These are phyloP conservation scores for Elephantulus edwardii DNA, from an alignment of 2,113 vertebrate species.

Conservation along the genomic window DNA sequence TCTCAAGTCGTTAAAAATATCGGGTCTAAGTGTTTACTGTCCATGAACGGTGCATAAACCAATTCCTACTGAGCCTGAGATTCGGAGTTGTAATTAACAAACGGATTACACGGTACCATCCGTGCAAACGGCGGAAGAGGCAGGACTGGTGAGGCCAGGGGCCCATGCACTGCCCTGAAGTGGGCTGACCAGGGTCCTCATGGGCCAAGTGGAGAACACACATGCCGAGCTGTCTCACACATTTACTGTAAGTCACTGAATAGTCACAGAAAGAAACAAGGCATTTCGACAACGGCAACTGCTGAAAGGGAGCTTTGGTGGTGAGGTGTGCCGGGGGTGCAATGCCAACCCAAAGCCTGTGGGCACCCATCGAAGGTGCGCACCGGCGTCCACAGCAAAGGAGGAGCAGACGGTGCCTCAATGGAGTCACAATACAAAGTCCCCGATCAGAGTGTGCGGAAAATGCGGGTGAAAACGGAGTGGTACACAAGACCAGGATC, in stretches of 20 bases:
- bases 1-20: conserved; percentile 21
- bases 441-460: too few relatives aligned
- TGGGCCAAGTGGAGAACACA: background rate
- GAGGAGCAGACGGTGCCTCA: too few relatives aligned
- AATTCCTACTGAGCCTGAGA: conserved; percentile 25
- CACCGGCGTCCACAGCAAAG: too few relatives aligned
- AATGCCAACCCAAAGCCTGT: too few relatives aligned
- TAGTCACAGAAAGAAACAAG: background rate
- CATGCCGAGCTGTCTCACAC: rapidly evolving
- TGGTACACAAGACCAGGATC: too few relatives aligned
- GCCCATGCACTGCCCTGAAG: too few relatives aligned
- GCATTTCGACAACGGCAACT: too few relatives aligned
- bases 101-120: background rate
- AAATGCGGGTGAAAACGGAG: too few relatives aligned
- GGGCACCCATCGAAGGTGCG: too few relatives aligned
- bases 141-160: background rate
- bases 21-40: conserved; percentile 32
- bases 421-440: too few relatives aligned
- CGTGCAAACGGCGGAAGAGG: background rate
- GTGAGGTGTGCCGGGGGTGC: too few relatives aligned
- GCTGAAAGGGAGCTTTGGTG: too few relatives aligned
- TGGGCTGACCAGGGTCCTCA: background rate
- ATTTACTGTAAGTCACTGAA: background rate
- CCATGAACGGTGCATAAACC: background rate
- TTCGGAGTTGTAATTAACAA: conserved; percentile 25